A percentile compares a stretch with the other conserved stretches of the same genome.
Evolutionary conservation across 2,888 invertebrate genomes (phyloP).

Genomic region (Cryptocheilus praepositus): DNA sequence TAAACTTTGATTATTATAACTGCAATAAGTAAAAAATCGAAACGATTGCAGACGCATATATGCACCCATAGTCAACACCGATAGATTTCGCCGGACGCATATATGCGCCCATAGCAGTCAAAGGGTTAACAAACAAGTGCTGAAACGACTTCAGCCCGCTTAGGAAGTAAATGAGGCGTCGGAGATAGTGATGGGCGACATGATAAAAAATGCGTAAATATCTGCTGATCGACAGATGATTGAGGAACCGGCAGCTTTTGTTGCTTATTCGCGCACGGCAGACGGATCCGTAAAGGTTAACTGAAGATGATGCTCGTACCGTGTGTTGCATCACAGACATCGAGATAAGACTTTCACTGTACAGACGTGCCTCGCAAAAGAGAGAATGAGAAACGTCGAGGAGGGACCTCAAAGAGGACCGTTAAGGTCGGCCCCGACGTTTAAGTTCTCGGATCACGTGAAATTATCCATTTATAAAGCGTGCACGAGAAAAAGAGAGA

Average conservation of each 20-base stretch:
- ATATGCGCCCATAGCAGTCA: no score
- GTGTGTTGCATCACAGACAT: slow-evolving; percentile 54
- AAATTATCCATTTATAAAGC: slow-evolving; percentile 14
- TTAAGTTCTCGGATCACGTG: slow-evolving; percentile 23
- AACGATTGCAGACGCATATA: no score
- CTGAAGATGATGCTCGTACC: slow-evolving; percentile 50
- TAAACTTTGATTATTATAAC: no score
- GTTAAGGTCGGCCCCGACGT: slow-evolving; percentile 32
- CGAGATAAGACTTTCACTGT: slow-evolving; percentile 62
- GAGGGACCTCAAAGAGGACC: slow-evolving; percentile 11
- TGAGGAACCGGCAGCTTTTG: slow-evolving; percentile 21
- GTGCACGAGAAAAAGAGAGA: neutral
- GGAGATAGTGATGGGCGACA: no score
- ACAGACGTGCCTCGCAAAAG: slow-evolving; percentile 1
- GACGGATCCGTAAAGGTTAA: slow-evolving; percentile 55
- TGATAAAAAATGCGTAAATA: no score
- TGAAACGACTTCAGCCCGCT: no score
- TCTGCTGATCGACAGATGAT: slow-evolving; percentile 28
- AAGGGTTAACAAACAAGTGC: no score
- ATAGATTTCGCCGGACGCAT: no score
- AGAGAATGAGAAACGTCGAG: slow-evolving; percentile 6
- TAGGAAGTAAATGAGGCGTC: no score
- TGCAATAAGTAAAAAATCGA: no score
- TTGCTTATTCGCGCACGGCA: slow-evolving; percentile 2
- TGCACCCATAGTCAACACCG: no score